Conservation (phyloP, 2,797 vertebrate genomes). For the Pteropus rufus region DNA sequence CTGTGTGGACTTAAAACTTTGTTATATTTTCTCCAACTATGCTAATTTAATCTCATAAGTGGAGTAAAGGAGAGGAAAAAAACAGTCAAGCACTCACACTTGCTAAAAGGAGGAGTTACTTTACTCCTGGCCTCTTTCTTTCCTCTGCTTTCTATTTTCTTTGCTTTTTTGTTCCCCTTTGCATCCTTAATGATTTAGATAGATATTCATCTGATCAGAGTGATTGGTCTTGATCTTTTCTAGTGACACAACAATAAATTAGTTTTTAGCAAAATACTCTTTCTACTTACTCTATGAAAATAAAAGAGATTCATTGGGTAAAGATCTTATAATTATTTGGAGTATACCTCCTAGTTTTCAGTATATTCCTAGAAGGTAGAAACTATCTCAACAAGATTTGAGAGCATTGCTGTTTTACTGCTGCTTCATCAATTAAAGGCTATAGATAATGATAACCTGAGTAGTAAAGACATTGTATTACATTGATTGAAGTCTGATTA, state of each 20-base stretch:
- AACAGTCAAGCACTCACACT: neutral
- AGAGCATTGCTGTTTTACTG: neutral
- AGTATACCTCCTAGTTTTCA: neutral
- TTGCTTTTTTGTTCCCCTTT: neutral
- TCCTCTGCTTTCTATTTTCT: neutral
- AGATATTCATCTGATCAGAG: neutral
- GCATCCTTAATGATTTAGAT: neutral
- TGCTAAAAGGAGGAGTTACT: neutral
- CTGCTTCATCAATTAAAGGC: neutral
- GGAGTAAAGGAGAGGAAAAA: neutral
- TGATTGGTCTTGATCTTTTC: neutral
- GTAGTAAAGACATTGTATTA: neutral
- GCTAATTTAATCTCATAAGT: slow-evolving; percentile 19
- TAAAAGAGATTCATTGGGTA: neutral
- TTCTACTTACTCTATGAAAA: slow-evolving; percentile 5
- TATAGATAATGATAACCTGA: neutral
- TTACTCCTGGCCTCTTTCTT: neutral
- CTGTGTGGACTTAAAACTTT: neutral
- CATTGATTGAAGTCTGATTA: neutral
- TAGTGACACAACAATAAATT: slow-evolving; percentile 7
- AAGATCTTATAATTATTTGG: neutral
- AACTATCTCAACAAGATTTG: neutral
- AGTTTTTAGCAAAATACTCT: neutral
- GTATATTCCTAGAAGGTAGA: neutral
- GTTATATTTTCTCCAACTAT: neutral